Evolutionary conservation across 2,797 vertebrate genomes (phyloP).

Genomic region (Pangasius larnaudii): DNA sequence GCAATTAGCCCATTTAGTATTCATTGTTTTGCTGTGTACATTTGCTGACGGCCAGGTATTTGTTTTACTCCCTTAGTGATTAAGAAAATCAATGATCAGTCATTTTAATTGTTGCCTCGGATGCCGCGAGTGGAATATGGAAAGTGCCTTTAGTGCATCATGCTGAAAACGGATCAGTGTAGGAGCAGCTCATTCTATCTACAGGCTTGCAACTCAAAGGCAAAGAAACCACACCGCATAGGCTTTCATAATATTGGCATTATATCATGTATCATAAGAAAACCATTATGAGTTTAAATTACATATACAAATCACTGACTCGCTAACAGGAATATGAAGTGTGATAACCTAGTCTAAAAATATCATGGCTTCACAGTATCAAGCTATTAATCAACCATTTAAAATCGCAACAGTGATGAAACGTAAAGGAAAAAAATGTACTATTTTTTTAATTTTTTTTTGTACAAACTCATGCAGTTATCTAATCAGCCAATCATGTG

Average conservation of each 20-base stretch:
- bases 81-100: slow-evolving; percentile 59
- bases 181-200: neutral
- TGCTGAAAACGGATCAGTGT: slow-evolving; percentile 51
- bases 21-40: slow-evolving; percentile 53
- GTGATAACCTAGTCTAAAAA: neutral
- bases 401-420: too few species aligned
- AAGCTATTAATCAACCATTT: neutral
- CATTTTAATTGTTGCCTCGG: slow-evolving; percentile 61
- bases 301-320: neutral
- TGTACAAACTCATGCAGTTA: too few species aligned
- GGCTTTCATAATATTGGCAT: neutral
- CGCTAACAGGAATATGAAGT: neutral
- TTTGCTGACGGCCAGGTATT: slow-evolving; percentile 54
- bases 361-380: neutral
- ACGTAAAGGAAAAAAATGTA: too few species aligned
- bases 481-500: too few species aligned
- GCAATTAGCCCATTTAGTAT: slow-evolving; percentile 60
- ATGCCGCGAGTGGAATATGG: slow-evolving; percentile 46
- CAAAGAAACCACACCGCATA: neutral
- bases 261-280: neutral
- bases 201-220: neutral
- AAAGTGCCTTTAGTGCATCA: slow-evolving; percentile 43
- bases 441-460: too few species aligned
- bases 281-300: neutral
- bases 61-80: slow-evolving; percentile 63